A percentile compares a stretch with the other conserved stretches of the same genome.
These are phyloP conservation scores for Paralichthys olivaceus DNA, from an alignment of 2,113 vertebrate species.

Conservation along the genomic window DNA sequence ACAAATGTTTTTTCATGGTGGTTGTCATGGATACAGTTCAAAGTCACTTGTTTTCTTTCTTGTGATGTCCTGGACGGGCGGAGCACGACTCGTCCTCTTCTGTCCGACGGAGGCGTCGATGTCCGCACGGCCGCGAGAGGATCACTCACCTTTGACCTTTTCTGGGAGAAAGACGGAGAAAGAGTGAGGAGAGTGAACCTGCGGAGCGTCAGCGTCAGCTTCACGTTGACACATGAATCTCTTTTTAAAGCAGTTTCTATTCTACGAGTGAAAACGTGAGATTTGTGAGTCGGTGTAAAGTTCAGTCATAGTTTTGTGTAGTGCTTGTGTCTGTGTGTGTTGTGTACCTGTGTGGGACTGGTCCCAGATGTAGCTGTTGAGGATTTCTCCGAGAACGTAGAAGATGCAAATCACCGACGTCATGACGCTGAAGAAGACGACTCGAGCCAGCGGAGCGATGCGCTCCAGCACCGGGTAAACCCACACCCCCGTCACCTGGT, in stretches of 20 bases:
- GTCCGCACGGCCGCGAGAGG: neutral
- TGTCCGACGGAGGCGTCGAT: neutral
- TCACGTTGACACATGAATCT: too few species aligned
- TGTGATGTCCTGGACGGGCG: conserved; percentile 25
- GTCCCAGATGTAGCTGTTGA: conserved; percentile 98
- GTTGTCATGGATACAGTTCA: conserved; percentile 10
- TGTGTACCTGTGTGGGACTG: conserved; percentile 79
- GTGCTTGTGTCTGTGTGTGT: neutral
- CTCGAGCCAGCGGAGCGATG: conserved; percentile 86
- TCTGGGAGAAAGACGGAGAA: conserved; percentile 43
- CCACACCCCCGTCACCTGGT: conserved; percentile 96
- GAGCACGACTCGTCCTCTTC: neutral
- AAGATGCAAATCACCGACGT: conserved; percentile 85
- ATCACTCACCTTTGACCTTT: conserved; percentile 78
- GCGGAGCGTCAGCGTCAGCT: too few species aligned
- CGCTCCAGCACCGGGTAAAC: conserved; percentile 95
- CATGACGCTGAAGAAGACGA: conserved; percentile 87
- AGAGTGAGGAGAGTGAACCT: neutral
- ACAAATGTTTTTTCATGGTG: neutral
- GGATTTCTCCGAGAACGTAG: conserved; percentile 93
- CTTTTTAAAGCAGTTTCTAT: too few species aligned
- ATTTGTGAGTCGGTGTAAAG: too few species aligned
- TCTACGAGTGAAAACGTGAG: too few species aligned
- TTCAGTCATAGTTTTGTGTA: neutral
- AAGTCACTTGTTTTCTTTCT: conserved; percentile 20